phyloP scores from a whole-genome alignment of 1,140 invertebrate genomes.

The Thaumetopoea pityocampa region DNA sequence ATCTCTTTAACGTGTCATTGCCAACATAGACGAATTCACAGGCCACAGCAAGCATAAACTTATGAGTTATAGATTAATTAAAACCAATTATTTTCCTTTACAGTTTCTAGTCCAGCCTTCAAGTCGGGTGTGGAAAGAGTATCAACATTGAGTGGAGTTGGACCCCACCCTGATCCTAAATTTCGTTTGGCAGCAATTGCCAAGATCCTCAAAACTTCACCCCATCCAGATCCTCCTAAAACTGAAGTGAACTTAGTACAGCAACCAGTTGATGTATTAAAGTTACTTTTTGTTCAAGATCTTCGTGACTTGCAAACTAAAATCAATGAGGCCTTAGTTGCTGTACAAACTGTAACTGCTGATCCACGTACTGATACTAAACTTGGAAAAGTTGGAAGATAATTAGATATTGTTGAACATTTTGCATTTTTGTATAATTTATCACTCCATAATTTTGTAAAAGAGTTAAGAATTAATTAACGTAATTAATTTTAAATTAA shows the following conservation, averaged over 20 bases:
- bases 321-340: conserved; percentile 96
- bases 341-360: conserved; percentile 94
- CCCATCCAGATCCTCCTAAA: conserved; percentile 86
- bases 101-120: conserved; percentile 90
- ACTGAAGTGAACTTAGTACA: conserved; percentile 79
- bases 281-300: conserved; percentile 94
- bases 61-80: too few species aligned
- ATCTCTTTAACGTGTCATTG: too few species aligned
- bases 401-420: conserved; percentile 24
- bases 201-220: conserved; percentile 85
- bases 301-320: conserved; percentile 93
- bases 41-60: too few species aligned
- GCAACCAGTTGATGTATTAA: conserved; percentile 83
- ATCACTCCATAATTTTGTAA: too few species aligned
- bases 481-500: too few species aligned
- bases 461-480: too few species aligned
- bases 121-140: conserved; percentile 83
- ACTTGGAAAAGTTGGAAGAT: conserved; percentile 92
- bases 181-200: conserved; percentile 79
- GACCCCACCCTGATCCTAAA: conserved; percentile 63
- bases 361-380: conserved; percentile 98
- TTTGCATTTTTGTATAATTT: too few species aligned
- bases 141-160: conserved; percentile 53
- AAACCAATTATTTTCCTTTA: conserved; percentile 58
- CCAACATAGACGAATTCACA: too few species aligned